A percentile compares a stretch with the other conserved stretches of the same genome.
Evolutionary conservation across 2,888 invertebrate species (phyloP).

Genomic region (Scaptomyza polygonia): DNA sequence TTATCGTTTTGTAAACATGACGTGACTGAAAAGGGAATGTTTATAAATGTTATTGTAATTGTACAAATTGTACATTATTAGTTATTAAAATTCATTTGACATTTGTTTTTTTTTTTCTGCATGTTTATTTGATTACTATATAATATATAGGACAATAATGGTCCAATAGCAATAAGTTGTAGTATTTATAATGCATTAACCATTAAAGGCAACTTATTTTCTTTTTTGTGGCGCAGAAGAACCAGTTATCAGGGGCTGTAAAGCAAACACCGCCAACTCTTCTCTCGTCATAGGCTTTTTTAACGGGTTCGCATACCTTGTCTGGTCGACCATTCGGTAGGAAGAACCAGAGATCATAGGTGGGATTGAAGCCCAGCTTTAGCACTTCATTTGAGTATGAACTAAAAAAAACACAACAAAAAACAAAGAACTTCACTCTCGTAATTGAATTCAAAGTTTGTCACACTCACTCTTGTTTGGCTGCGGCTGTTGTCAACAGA

Average conservation of each 20-base stretch:
- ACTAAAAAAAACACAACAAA: conserved; percentile 5
- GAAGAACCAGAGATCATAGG: conserved; percentile 70
- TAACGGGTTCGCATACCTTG: conserved; percentile 15
- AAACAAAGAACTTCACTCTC: not conserved
- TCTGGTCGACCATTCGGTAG: conserved; percentile 52
- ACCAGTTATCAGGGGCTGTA: conserved; percentile 35
- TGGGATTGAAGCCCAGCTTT: conserved; percentile 57
- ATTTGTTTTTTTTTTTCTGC: not conserved
- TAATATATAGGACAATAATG: not conserved
- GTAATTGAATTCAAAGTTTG: not conserved
- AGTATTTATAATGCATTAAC: too few species aligned
- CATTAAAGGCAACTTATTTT: not conserved
- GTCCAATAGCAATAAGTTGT: not conserved
- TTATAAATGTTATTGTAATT: not conserved
- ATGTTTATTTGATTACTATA: conserved; percentile 3
- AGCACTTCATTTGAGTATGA: not conserved
- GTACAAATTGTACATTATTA: not conserved
- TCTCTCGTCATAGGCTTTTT: conserved; percentile 42
- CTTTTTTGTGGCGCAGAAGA: conserved; percentile 34
- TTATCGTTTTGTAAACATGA: not conserved
- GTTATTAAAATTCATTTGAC: not conserved
- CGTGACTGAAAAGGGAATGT: conserved; percentile 1
- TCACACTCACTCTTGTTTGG: conserved; percentile 30
- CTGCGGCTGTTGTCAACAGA: conserved; percentile 18
- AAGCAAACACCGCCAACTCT: conserved; percentile 56